phyloP scores from a whole-genome alignment of 2,113 vertebrate species.

The Sapayoa aenigma region DNA sequence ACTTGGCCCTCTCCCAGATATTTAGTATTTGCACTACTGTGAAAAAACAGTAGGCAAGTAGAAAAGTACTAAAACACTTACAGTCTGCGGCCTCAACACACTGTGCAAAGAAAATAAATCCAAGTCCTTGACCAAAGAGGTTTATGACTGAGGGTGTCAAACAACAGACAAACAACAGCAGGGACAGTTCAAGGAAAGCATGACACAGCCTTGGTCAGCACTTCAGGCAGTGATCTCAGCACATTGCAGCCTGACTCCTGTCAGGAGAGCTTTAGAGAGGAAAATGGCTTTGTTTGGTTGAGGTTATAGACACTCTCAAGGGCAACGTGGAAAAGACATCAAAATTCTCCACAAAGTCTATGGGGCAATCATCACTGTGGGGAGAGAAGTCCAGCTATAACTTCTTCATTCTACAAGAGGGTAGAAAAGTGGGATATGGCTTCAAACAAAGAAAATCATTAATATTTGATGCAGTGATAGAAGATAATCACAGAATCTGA shows the following conservation, averaged over 20 bases:
- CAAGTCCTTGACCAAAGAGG: background rate
- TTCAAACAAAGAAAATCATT: background rate
- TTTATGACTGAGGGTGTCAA: constrained; percentile 18
- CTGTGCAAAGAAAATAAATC: constrained; percentile 20
- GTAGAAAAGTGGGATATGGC: background rate
- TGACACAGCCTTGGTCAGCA: constrained; percentile 51
- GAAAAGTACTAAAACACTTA: too few relatives aligned
- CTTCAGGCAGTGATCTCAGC: background rate
- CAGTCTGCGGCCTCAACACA: background rate
- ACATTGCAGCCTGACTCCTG: background rate
- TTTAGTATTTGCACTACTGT: background rate
- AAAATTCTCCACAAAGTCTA: accelerated
- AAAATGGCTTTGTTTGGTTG: background rate
- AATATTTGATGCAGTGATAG: background rate
- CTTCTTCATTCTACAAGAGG: background rate
- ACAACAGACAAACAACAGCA: background rate
- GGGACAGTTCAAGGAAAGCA: constrained; percentile 54
- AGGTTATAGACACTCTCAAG: background rate
- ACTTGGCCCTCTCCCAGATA: background rate
- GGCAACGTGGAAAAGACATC: background rate
- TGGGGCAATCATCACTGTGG: accelerated
- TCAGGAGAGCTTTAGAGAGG: background rate
- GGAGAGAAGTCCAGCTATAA: background rate
- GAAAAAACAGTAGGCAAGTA: background rate
- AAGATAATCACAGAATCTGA: background rate